Conservation (phyloP, 2,797 vertebrate species). For the Semotilus atromaculatus region DNA sequence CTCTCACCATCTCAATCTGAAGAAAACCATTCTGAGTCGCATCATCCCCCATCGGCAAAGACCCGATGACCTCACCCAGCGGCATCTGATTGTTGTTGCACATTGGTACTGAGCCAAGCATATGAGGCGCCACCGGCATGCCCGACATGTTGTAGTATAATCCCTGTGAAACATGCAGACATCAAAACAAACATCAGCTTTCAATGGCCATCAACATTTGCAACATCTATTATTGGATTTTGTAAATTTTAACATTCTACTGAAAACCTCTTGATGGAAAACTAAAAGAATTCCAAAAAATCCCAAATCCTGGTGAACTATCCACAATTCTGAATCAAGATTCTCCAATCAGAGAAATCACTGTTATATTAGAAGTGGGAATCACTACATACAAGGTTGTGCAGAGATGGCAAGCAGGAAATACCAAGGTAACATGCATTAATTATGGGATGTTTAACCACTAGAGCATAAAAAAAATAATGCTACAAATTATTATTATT, state of each 20-base stretch:
- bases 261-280: not conserved
- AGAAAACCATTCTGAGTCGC: slow-evolving; percentile 43
- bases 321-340: too few relatives aligned
- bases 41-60: slow-evolving; percentile 44
- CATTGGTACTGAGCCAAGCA: slow-evolving; percentile 27
- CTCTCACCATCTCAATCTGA: slow-evolving; percentile 55
- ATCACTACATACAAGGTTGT: too few relatives aligned
- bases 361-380: too few relatives aligned
- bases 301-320: not conserved
- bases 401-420: too few relatives aligned
- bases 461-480: too few relatives aligned
- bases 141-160: slow-evolving; percentile 45
- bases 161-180: slow-evolving; percentile 12
- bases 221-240: not conserved
- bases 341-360: too few relatives aligned
- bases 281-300: too few relatives aligned
- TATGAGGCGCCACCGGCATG: slow-evolving; percentile 11
- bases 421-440: too few relatives aligned
- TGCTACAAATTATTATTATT: too few relatives aligned
- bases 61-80: not conserved
- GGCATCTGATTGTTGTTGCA: not conserved
- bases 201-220: not conserved
- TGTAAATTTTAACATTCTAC: not conserved
- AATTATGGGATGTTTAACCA: too few relatives aligned
- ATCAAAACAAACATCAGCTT: not conserved